Percentiles rank a stretch among this genome's conserved stretches.
Conservation (phyloP, 1,140 invertebrate species). For the Delia radicum region DNA sequence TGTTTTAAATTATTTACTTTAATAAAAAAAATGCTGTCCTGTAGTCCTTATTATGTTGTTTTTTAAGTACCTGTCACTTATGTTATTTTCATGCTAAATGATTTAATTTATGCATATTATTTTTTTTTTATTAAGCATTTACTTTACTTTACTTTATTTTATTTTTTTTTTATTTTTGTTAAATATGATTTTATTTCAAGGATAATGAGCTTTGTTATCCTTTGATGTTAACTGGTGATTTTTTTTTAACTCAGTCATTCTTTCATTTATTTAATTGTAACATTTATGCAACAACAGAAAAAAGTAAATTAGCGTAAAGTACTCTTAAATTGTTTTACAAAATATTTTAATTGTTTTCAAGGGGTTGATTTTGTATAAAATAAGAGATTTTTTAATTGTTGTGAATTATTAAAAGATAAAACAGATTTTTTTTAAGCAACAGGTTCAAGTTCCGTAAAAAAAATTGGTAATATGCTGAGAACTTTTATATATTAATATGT, state of each 20-base stretch:
- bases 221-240: not conserved
- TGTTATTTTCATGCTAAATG: constrained; percentile 1
- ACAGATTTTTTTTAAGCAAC: not conserved
- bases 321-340: not conserved
- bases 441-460: not conserved
- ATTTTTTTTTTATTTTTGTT: not conserved
- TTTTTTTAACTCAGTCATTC: not conserved
- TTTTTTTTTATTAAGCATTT: too few relatives aligned
- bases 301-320: constrained; percentile 19
- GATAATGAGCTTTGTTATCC: constrained; percentile 12
- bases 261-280: not conserved
- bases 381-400: not conserved
- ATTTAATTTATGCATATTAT: constrained; percentile 16
- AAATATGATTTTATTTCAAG: constrained; percentile 8
- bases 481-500: too few relatives aligned
- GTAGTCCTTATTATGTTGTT: not conserved
- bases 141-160: not conserved
- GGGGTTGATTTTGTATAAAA: not conserved
- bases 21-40: not conserved
- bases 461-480: too few relatives aligned
- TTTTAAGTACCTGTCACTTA: not conserved
- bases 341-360: not conserved
- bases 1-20: not conserved
- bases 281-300: not conserved
- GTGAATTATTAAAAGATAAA: not conserved